These are phyloP conservation scores for Corynorhinus townsendii DNA, from an alignment of 2,113 vertebrate species.

Conservation along the genomic window DNA sequence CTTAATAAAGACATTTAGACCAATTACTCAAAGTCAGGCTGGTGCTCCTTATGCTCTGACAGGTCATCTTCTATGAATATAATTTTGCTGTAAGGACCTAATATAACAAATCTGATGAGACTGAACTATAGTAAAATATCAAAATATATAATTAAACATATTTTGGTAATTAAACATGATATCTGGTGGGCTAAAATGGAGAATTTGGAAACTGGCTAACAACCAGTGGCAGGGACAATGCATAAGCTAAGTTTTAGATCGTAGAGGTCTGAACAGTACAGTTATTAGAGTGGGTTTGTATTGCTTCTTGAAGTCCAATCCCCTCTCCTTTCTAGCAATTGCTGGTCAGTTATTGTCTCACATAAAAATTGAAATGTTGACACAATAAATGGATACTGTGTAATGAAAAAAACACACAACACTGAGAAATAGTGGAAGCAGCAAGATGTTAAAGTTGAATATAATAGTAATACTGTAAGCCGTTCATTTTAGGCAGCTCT, in stretches of 20 bases:
- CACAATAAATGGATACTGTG: not conserved
- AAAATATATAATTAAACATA: not conserved
- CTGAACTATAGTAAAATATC: not conserved
- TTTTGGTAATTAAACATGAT: not conserved
- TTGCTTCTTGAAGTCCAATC: not conserved
- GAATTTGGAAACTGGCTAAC: not conserved
- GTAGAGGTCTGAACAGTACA: not conserved
- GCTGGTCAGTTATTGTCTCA: not conserved
- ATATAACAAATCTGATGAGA: not conserved
- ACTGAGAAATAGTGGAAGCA: not conserved
- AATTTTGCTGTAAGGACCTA: not conserved
- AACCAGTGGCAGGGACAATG: not conserved
- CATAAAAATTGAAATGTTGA: not conserved
- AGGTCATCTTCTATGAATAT: not conserved
- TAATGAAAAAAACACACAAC: not conserved
- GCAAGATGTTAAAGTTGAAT: not conserved
- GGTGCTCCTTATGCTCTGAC: not conserved
- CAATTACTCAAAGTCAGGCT: not conserved
- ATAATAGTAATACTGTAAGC: not conserved
- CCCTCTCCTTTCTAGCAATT: not conserved
- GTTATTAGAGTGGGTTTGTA: not conserved
- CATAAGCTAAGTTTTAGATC: not conserved
- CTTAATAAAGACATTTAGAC: not conserved
- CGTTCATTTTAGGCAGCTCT: not conserved
- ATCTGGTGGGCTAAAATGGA: not conserved